Evolutionary conservation across 2,888 invertebrate species (phyloP), one percentile per base, ranked within the genome.

Genomic region (Aporophyla lueneburgensis): DNA sequence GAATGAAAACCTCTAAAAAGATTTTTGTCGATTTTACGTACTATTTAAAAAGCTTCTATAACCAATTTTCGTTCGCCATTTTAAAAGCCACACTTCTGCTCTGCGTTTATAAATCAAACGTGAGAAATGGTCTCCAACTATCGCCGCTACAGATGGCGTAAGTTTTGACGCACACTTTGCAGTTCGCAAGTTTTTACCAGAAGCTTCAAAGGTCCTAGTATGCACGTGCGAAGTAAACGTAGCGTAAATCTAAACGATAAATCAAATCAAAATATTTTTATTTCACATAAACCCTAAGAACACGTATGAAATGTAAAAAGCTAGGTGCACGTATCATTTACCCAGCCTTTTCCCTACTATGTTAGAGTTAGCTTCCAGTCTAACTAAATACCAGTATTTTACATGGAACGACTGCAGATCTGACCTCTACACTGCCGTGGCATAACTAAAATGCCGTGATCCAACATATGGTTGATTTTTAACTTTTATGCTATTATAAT

Each of bases 21-120:
- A 61, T 21, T 24, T 56, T 16, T 5, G 24, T 56, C 6, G 14
- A 19, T 33, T 7, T 33, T 19, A 40, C 12, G 59, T 59, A 19
- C 51, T 51, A 51, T 19, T 51, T 51, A 19, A 19, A 51, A 56
- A 58, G 16, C 24, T 58, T 27, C 58, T 58, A 24, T 3, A 7
- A 58, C 40, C 16, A 49, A 14, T 73, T 33, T 69, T 14, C 1
- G 21, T 51, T 49, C 88, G 79, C 84, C 43, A 53, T 66, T 78
- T 78, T 78, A 56, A 46, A 74, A 85, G 88, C 88, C 87, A 78
- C 85, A 90, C 87, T 24, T 82, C 86, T 86, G 80, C 81, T 80
- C 88, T 87, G 84, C 89, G 84, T 89, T 88, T 92, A 93, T 93
- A 93, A 93, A 93, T 93, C 92, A 93, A 92, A 91, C 87, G 89